Evolutionary conservation across 2,888 invertebrate genomes (phyloP).

Genomic region (Deladenus siricidicola): DNA sequence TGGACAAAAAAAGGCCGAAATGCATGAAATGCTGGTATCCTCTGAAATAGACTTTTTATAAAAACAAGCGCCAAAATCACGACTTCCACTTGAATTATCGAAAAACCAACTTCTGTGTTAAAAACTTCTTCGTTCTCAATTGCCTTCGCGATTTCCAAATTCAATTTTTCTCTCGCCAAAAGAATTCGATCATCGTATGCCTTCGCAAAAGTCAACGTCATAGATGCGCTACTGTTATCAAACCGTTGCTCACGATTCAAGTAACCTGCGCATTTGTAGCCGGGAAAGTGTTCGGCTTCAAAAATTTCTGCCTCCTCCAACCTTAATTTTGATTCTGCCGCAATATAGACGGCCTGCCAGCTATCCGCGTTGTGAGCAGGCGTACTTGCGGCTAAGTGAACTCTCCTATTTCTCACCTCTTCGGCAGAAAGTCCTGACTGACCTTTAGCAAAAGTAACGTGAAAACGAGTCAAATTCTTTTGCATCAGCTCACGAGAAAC

Average conservation of each 20-base stretch:
- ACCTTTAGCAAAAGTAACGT: conserved; percentile 34
- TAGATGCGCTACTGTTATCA: conserved; percentile 33
- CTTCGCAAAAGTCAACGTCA: conserved; percentile 28
- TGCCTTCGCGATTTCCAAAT: neutral
- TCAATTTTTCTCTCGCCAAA: neutral
- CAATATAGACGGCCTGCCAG: conserved; percentile 43
- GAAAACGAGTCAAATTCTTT: conserved; percentile 22
- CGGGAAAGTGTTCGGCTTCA: conserved; percentile 24
- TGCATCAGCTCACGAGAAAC: conserved; percentile 7
- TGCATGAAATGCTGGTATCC: too few relatives aligned
- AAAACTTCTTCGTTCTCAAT: neutral
- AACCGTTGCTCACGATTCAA: conserved; percentile 36
- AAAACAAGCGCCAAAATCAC: neutral
- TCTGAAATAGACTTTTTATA: too few relatives aligned
- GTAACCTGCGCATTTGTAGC: conserved; percentile 42
- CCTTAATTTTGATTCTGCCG: conserved; percentile 32
- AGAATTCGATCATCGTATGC: neutral
- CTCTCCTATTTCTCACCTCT: neutral
- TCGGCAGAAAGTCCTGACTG: conserved; percentile 36
- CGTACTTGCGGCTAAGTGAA: conserved; percentile 28
- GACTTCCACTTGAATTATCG: neutral
- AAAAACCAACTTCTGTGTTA: neutral
- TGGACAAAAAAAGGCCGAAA: conserved; percentile 32
- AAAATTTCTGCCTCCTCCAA: conserved; percentile 21
- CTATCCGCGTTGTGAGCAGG: conserved; percentile 40